Percentiles rank a stretch among this genome's conserved stretches.
Conservation (phyloP, 2,797 vertebrate species). For the Eutrigla gurnardus region DNA sequence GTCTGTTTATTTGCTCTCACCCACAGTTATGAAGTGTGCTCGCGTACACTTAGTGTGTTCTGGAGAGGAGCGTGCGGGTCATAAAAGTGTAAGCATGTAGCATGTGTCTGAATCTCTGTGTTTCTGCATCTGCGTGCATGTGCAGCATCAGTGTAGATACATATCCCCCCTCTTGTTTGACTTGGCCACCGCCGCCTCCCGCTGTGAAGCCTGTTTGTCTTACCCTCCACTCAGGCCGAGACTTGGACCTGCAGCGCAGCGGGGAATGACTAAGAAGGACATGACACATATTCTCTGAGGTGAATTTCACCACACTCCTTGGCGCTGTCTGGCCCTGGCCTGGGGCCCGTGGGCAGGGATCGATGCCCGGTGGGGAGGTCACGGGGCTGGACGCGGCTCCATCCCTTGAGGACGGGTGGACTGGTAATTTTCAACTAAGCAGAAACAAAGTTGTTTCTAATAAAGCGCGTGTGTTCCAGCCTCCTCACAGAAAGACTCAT, state of each 20-base stretch:
- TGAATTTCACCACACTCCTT: slow-evolving; percentile 49
- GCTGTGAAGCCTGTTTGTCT: slow-evolving; percentile 55
- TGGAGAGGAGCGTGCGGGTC: background rate
- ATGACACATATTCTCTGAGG: slow-evolving; percentile 58
- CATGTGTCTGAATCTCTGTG: background rate
- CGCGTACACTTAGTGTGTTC: slow-evolving; percentile 11
- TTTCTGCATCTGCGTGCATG: slow-evolving; percentile 5
- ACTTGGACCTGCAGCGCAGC: slow-evolving; percentile 18
- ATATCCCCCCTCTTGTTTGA: slow-evolving; percentile 30
- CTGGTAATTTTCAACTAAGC: slow-evolving; percentile 36
- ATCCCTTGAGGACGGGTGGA: slow-evolving; percentile 26
- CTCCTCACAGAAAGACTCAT: slow-evolving; percentile 12
- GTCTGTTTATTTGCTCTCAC: slow-evolving; percentile 34
- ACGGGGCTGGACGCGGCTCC: background rate
- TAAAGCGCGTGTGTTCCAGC: slow-evolving; percentile 6
- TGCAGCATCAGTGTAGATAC: slow-evolving; percentile 1
- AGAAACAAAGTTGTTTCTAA: slow-evolving; percentile 31
- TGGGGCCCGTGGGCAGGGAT: slow-evolving; percentile 25
- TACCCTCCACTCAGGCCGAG: slow-evolving; percentile 38
- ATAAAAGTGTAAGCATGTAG: background rate
- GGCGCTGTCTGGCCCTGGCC: slow-evolving; percentile 29
- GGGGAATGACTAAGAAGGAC: slow-evolving; percentile 39
- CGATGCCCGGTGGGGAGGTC: slow-evolving; percentile 6
- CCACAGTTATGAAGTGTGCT: slow-evolving; percentile 33
- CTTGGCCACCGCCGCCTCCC: slow-evolving; percentile 26